Evolutionary conservation across 2,113 vertebrate species (phyloP), one percentile per base, ranked within the genome.

Genomic region (Cavia aperea): DNA sequence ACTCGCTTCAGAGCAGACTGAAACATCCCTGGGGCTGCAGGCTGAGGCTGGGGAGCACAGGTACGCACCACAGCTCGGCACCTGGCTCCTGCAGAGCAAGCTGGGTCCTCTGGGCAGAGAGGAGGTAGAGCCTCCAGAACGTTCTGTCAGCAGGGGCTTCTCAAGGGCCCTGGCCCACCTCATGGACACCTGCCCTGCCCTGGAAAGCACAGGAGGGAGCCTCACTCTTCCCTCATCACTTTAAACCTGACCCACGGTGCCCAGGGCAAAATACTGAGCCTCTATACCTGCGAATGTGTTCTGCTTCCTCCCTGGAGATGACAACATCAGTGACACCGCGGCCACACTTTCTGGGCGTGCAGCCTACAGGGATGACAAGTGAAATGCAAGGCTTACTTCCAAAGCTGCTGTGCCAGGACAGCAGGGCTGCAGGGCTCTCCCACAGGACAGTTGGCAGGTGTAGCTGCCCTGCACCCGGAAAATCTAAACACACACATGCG

Each of bases 291-390:
- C 98, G 98, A 77, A 97, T 95, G 81, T 93, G 97, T 93, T 95
- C 97, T 43, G 98, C 98, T 88, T 99, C 99, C 62, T 99, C 98
- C 91, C 97, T 98, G 23, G 97, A 98, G 96, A 99, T 98, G 8
- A 99, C 96, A 0, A 81, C 51, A 86, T 99, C 99, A 0, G 97
- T 98, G 94, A 99, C 96, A 0, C 98, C 99, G 82, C 99, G 98
- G 87, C 99, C 98, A 94, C 99, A 99, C 95, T 96, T 99, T 85
- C 97, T 97, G 78, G 99, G 99, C n/a, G 99, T 99, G 96, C 99
- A 99, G 63, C 98, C 99, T 99, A 95, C 43, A 93, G 92, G 83
- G 49, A 95, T 15, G 79, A 93, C n/a, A 82, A n/a, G 7, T 16
- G 2, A 33, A 21, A 18, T 39, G 65, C 79, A 62, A 82, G 0